These are phyloP conservation scores for Automeris io DNA, from an alignment of 2,888 invertebrate species.

Conservation along the genomic window DNA sequence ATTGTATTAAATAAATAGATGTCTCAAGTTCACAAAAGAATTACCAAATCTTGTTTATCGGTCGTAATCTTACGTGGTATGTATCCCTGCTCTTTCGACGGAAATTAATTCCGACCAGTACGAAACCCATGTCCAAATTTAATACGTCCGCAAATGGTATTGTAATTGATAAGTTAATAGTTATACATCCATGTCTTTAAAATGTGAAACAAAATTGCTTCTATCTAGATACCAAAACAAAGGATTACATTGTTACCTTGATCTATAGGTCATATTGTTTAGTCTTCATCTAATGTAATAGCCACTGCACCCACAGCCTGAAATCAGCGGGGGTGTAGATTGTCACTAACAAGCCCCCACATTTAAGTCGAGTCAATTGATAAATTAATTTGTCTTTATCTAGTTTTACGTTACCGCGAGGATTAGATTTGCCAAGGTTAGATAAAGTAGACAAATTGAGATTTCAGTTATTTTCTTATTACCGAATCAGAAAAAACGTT, in stretches of 20 bases:
- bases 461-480: slow-evolving; percentile 37
- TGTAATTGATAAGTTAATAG: too few relatives aligned
- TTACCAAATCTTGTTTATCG: too few relatives aligned
- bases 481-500: slow-evolving; percentile 11
- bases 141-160: too few relatives aligned
- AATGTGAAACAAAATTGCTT: too few relatives aligned
- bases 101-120: too few relatives aligned
- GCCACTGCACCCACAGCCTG: slow-evolving; percentile 42
- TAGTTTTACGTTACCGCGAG: slow-evolving; percentile 28
- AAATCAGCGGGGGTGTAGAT: slow-evolving; percentile 53
- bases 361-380: slow-evolving; percentile 28
- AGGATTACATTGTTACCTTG: slow-evolving; percentile 27
- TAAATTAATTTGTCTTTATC: slow-evolving; percentile 28
- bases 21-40: too few relatives aligned
- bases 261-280: slow-evolving; percentile 53
- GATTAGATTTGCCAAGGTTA: slow-evolving; percentile 34
- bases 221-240: background rate
- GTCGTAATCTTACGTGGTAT: too few relatives aligned
- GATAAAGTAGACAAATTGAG: slow-evolving; percentile 23
- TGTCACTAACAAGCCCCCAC: slow-evolving; percentile 43
- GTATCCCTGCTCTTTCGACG: too few relatives aligned
- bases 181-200: too few relatives aligned
- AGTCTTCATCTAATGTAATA: slow-evolving; percentile 35
- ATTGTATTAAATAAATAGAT: too few relatives aligned
- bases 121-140: too few relatives aligned